Conservation (phyloP, 2,113 vertebrate species). For the Tupaia chinensis region DNA sequence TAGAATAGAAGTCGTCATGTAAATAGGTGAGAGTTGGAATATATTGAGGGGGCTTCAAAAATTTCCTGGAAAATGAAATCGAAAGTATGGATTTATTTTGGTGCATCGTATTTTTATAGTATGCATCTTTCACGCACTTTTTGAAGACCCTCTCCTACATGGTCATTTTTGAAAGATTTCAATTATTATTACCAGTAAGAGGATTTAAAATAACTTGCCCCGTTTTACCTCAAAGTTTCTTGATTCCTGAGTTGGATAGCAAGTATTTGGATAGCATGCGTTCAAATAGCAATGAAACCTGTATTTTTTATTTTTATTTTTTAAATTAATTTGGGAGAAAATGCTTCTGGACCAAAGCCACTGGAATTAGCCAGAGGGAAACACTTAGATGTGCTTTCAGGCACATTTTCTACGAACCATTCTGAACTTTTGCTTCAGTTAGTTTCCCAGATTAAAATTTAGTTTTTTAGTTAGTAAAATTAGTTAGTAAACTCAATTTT, state of each 20-base stretch:
- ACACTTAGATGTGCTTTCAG: not conserved
- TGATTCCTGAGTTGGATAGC: not conserved
- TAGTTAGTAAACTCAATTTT: too few relatives aligned
- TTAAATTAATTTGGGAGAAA: not conserved
- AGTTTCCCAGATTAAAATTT: not conserved
- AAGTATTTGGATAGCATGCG: not conserved
- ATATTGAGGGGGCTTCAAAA: too few relatives aligned
- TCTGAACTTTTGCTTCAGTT: constrained; percentile 3
- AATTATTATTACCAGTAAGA: not conserved
- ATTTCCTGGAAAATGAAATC: too few relatives aligned
- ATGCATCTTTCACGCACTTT: too few relatives aligned
- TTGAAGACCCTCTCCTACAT: not conserved
- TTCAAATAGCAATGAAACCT: not conserved
- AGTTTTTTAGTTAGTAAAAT: too few relatives aligned
- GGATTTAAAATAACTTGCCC: not conserved
- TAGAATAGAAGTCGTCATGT: not conserved
- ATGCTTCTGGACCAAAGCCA: not conserved
- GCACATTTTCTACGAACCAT: not conserved
- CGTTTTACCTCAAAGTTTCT: not conserved
- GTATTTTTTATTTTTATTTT: not conserved
- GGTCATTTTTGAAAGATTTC: not conserved
- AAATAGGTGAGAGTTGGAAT: not conserved
- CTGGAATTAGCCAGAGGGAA: not conserved
- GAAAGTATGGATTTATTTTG: too few relatives aligned
- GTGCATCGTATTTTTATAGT: too few relatives aligned